These are phyloP conservation scores for Catharus ustulatus DNA, from an alignment of 2,797 vertebrate genomes.

Conservation along the genomic window DNA sequence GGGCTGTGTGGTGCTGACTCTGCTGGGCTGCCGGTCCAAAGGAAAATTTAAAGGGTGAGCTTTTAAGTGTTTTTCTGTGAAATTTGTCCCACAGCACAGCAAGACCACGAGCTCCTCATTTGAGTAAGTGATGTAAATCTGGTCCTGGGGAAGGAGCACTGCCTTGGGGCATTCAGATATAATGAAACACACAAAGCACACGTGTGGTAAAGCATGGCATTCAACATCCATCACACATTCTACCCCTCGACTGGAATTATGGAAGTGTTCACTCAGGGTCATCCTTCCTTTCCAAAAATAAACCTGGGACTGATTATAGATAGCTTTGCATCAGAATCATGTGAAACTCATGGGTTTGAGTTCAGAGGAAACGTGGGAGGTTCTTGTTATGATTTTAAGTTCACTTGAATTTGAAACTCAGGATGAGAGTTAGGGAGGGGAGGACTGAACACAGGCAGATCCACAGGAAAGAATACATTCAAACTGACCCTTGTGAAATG, in stretches of 20 bases:
- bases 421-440: background rate
- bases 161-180: background rate
- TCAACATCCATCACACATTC: background rate
- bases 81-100: background rate
- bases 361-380: slow-evolving; percentile 46
- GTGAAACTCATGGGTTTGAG: slow-evolving; percentile 9
- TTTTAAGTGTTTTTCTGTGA: background rate
- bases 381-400: slow-evolving; percentile 32
- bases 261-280: slow-evolving; percentile 13
- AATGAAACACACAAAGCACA: background rate
- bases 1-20: background rate
- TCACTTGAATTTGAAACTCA: slow-evolving; percentile 20
- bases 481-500: background rate
- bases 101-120: accelerated
- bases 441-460: background rate
- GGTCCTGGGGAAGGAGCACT: background rate
- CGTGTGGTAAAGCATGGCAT: background rate
- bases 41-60: background rate
- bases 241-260: background rate
- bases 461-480: background rate
- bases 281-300: background rate
- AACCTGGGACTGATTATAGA: slow-evolving; percentile 11
- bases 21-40: background rate
- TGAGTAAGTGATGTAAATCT: background rate
- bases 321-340: background rate